These are phyloP conservation scores for Hyphantria cunea DNA, from an alignment of 1,140 invertebrate species.

Conservation along the genomic window DNA sequence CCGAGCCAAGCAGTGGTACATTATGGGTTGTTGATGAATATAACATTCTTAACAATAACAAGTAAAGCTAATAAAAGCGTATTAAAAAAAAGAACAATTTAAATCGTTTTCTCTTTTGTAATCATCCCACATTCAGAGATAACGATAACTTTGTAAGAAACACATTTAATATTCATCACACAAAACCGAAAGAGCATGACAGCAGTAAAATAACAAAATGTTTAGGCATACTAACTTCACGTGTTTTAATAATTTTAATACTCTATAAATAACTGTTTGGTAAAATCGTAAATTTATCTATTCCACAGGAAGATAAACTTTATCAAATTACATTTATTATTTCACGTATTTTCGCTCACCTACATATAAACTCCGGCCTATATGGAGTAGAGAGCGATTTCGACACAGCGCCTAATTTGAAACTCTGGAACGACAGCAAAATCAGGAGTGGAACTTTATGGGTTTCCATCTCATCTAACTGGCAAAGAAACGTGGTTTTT, in stretches of 20 bases:
- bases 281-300: conserved; percentile 4
- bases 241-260: conserved; percentile 1
- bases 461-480: too few relatives aligned
- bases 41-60: too few relatives aligned
- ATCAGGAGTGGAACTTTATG: too few relatives aligned
- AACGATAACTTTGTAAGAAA: neutral
- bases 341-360: too few relatives aligned
- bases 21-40: too few relatives aligned
- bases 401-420: too few relatives aligned
- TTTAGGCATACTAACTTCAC: neutral
- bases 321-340: neutral
- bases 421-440: too few relatives aligned
- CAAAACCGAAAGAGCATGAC: neutral
- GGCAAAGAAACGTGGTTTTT: too few relatives aligned
- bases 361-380: too few relatives aligned
- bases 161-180: conserved; percentile 2
- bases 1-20: too few relatives aligned
- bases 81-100: neutral
- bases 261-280: neutral
- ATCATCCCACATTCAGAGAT: conserved; percentile 1
- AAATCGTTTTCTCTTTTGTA: neutral
- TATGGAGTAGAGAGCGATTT: too few relatives aligned
- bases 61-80: neutral
- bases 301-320: neutral
- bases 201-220: neutral